phyloP scores from a whole-genome alignment of 2,113 vertebrate genomes.

The Phyllostomus hastatus region DNA sequence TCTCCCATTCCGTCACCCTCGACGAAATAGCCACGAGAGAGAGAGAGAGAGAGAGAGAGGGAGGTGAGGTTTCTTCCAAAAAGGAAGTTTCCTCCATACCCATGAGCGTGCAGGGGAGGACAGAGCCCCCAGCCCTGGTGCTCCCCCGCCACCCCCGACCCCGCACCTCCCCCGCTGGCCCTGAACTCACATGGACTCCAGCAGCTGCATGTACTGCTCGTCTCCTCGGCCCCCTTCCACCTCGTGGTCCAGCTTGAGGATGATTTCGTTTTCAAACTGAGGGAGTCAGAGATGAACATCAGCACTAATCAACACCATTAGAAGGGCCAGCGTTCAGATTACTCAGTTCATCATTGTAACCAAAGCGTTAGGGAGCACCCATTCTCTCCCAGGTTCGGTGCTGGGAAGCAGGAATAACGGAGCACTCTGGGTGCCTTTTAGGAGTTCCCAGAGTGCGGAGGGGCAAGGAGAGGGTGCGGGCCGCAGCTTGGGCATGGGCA shows the following conservation, averaged over 20 bases:
- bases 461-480: no score
- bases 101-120: not conserved
- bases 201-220: slow-evolving; percentile 94
- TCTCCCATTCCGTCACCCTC: not conserved
- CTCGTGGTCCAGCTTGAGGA: slow-evolving; percentile 97
- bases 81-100: not conserved
- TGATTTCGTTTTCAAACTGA: slow-evolving; percentile 98
- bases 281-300: not conserved
- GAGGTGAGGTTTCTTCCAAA: not conserved
- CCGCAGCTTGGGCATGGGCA: not conserved
- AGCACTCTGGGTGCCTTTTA: not conserved
- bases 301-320: not conserved
- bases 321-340: not conserved
- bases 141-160: no score
- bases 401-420: not conserved
- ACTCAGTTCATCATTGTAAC: not conserved
- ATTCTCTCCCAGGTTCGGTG: not conserved
- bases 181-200: slow-evolving; percentile 92
- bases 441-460: not conserved
- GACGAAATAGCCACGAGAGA: not conserved
- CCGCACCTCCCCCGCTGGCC: accelerated
- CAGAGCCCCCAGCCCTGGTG: accelerated
- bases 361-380: not conserved
- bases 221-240: slow-evolving; percentile 98
- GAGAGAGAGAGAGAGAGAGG: not conserved